Evolutionary conservation across 2,888 invertebrate genomes (phyloP), one percentile per base, ranked within the genome.

Genomic region (Parelbella ahira): DNA sequence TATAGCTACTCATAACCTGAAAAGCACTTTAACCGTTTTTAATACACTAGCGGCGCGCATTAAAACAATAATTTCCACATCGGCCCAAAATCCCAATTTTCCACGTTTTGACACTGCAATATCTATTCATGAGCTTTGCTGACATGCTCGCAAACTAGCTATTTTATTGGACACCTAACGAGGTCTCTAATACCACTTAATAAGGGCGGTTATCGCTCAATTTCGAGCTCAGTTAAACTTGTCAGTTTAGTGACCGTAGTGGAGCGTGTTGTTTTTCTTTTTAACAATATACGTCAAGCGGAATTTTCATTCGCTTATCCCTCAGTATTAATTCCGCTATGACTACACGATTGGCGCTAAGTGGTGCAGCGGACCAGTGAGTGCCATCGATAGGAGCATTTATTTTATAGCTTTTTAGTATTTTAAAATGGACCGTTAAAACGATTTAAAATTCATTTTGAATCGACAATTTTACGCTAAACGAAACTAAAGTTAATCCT

Each of bases 81-180:
- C 47, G 42, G 43, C 28, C 48, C 55, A 58, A 64, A 62, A 56
- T 72, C 18, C 68, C 72, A 78, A 76, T 78, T 79, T 80, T 71
- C 70, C 68, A 62, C 75, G 67, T 69, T 79, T 76, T 75, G 70
- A 70, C 70, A 65, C 62, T 63, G 70, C 78, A 80, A 80, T 80
- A 72, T 80, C 76, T 80, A 80, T 80, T 80, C 78, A 80, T 80
- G 80, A 80, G 80, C 66, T 64, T 60, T 42, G 46, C 61, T 64
- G 69, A 61, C 58, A 50, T 54, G 49, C 53, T 30, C 45, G 38
- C 39, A 28, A 34, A 23, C 41, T 33, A 33, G 9, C 7, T n/a
- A 11, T 3, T 7, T 23, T 38, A 13, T 23, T 5, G 19, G 12
- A 8, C 18, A 12, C 8, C 3, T 4, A 9, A 19, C 18, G 6